A percentile compares a stretch with the other conserved stretches of the same genome.
phyloP scores from a whole-genome alignment of 2,113 vertebrate species.

The Chaetorhynchus papuensis region DNA sequence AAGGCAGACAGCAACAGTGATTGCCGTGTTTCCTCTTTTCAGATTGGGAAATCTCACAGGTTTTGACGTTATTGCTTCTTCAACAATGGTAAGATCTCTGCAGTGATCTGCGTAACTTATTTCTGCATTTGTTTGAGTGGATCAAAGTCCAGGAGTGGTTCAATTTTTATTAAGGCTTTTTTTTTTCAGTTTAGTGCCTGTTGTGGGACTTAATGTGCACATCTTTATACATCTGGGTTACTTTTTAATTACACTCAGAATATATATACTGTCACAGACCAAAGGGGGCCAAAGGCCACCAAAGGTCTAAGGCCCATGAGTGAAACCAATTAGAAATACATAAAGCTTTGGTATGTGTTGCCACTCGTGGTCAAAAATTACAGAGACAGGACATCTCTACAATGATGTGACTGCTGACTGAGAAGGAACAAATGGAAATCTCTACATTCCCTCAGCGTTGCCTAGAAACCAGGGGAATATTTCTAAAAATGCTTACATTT shows the following conservation, averaged over 20 bases:
- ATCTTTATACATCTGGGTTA: background rate
- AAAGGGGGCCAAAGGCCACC: background rate
- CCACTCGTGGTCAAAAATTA: background rate
- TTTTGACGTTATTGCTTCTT: background rate
- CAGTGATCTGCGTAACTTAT: background rate
- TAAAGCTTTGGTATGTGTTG: background rate
- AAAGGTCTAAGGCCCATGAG: background rate
- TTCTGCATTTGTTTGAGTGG: background rate
- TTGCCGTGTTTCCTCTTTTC: background rate
- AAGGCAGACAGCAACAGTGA: background rate
- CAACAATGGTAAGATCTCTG: background rate
- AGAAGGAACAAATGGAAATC: conserved; percentile 10
- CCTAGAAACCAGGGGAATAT: conserved; percentile 62
- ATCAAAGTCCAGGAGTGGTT: background rate
- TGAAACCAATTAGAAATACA: background rate
- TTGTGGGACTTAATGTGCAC: background rate
- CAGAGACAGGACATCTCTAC: background rate
- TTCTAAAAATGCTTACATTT: conserved; percentile 46
- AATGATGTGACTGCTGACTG: background rate
- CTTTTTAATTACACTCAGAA: background rate
- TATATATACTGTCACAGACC: background rate
- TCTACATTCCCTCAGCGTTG: conserved; percentile 49
- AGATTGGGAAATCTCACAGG: background rate
- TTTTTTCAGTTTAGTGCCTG: background rate
- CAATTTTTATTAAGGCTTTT: background rate